phyloP scores from a whole-genome alignment of 2,888 invertebrate species.

The Abrostola tripartita region DNA sequence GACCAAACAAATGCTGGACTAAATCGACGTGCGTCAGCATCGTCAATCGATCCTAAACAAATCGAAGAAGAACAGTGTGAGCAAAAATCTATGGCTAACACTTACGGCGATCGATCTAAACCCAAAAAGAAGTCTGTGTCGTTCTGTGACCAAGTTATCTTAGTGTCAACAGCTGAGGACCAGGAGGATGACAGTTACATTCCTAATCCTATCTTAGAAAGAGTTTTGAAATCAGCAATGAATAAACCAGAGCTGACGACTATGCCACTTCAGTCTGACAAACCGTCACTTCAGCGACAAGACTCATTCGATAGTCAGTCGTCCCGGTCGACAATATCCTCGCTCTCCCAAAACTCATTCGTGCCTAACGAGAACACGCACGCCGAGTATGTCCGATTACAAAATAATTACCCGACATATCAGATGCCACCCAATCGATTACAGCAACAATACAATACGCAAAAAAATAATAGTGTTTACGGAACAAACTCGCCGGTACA shows the following conservation, averaged over 20 bases:
- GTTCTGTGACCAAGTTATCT: constrained; percentile 97
- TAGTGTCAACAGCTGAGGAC: constrained; percentile 97
- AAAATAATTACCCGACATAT: constrained; percentile 78
- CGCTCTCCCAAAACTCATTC: constrained; percentile 81
- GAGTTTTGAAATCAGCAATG: constrained; percentile 94
- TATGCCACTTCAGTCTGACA: constrained; percentile 84
- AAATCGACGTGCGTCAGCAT: constrained; percentile 78
- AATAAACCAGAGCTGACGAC: constrained; percentile 90
- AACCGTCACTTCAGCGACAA: constrained; percentile 82
- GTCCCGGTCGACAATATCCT: constrained; percentile 85
- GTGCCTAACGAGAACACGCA: constrained; percentile 73
- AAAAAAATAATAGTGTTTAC: constrained; percentile 75
- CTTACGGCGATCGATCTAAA: constrained; percentile 86
- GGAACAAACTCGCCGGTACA: constrained; percentile 74
- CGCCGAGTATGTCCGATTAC: constrained; percentile 79
- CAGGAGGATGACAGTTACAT: constrained; percentile 97
- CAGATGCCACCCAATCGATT: constrained; percentile 76
- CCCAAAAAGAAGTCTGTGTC: constrained; percentile 97
- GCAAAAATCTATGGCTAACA: constrained; percentile 74
- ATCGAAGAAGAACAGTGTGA: constrained; percentile 79
- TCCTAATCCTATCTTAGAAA: constrained; percentile 96
- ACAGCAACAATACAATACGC: constrained; percentile 76
- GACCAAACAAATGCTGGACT: constrained; percentile 76
- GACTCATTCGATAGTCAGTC: constrained; percentile 87
- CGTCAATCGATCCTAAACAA: constrained; percentile 82